Evolutionary conservation across 2,888 invertebrate genomes (phyloP), one percentile per base, ranked within the genome.

Genomic region (Agriotes lineatus): DNA sequence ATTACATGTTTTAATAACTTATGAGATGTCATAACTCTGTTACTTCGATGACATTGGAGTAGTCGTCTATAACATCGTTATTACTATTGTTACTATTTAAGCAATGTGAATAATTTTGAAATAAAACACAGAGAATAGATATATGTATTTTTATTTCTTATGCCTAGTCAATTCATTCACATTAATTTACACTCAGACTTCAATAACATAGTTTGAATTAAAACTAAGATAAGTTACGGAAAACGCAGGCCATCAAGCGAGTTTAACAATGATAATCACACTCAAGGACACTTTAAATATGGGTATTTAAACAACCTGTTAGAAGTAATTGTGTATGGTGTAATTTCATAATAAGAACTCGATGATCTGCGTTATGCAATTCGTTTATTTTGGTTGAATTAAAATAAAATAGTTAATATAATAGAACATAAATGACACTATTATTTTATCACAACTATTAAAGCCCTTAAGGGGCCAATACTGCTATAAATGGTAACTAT

Each of bases 401-500:
- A 33, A 33, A 9, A 52, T 16, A 52, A 52, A 33, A 16, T 16
- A 33, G 16, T 22, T 45, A 64, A 58, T 19, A 52, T 57, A 44
- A 66, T 50, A 64, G 39, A 42, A 61, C 57, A 62, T 42, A 59
- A 64, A 75, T 74, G 74, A 75, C 75, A 75, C 74, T 71, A 70
- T 69, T 42, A 48, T 68, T 69, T 76, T 76, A 76, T 76, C 76
- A 76, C 76, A 76, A 76, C 74, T 74, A 72, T 69, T 60, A 52
- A 37, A 68, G 52, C 52, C 58, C 59, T 44, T 48, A 58, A n/a
- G 25, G 58, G 72, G 61, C 74, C 74, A 76, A 74, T 76, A 78
- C 76, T 74, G 72, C 67, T 72, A 71, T 59, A 67, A 70, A 73
- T 75, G 78, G 77, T 78, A 78, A 78, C 78, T 78, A 76, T 76